Conservation (phyloP, 2,888 invertebrate genomes). For the Copidosoma aretas region DNA sequence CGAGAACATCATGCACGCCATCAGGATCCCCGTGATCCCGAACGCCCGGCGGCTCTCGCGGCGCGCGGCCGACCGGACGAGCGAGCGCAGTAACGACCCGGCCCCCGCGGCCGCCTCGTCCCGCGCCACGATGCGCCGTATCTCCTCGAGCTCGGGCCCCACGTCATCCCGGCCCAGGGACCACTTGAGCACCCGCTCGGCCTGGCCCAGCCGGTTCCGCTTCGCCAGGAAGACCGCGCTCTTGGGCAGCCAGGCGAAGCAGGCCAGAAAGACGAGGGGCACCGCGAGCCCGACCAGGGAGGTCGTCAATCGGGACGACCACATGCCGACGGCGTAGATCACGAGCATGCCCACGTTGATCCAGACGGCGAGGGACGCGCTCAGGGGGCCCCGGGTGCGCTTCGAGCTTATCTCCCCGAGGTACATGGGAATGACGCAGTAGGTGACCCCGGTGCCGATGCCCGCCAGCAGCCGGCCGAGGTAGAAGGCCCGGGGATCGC, state of each 20-base stretch:
- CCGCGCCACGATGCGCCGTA: constrained; percentile 55
- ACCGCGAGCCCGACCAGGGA: constrained; percentile 52
- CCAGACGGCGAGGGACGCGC: constrained; percentile 53
- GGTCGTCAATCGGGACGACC: constrained; percentile 41
- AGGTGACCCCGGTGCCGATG: constrained; percentile 57
- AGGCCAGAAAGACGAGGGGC: constrained; percentile 51
- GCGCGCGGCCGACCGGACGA: constrained; percentile 42
- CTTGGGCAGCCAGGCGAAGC: constrained; percentile 58
- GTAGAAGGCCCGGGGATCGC: constrained; percentile 47
- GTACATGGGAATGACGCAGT: constrained; percentile 59
- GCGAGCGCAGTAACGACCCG: constrained; percentile 41
- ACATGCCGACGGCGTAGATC: constrained; percentile 53
- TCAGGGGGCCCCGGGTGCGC: constrained; percentile 55
- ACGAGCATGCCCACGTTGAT: constrained; percentile 56
- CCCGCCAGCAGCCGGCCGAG: constrained; percentile 55
- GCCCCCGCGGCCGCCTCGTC: too few relatives aligned
- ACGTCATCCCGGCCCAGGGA: constrained; percentile 55
- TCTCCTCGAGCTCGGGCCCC: constrained; percentile 56
- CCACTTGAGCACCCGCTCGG: constrained; percentile 56
- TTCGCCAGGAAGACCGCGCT: constrained; percentile 57
- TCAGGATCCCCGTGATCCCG: constrained; percentile 52
- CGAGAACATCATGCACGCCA: constrained; percentile 54
- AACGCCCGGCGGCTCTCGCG: constrained; percentile 51
- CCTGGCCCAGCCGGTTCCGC: constrained; percentile 52
- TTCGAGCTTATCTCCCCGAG: constrained; percentile 58